These are phyloP conservation scores for Fundulus diaphanus DNA, from an alignment of 2,797 vertebrate species.

Conservation along the genomic window DNA sequence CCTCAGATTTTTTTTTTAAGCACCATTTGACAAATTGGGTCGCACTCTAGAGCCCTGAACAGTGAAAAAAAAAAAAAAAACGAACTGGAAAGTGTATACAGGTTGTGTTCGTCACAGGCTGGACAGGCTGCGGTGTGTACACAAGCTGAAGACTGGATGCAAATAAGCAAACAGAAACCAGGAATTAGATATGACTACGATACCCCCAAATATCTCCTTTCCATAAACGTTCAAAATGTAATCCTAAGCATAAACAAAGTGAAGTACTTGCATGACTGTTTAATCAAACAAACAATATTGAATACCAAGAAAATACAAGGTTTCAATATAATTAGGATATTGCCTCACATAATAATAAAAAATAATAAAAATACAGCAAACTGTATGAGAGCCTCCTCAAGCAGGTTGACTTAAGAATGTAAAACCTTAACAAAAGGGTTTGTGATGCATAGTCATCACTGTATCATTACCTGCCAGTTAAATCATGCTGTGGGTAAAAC, in stretches of 20 bases:
- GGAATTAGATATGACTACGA: neutral
- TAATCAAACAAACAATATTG: neutral
- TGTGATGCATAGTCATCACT: neutral
- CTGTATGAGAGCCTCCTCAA: no score
- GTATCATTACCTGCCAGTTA: neutral
- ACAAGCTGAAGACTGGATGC: neutral
- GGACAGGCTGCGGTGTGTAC: neutral
- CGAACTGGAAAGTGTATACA: neutral
- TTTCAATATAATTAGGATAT: neutral
- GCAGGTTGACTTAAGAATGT: neutral
- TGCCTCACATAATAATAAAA: neutral
- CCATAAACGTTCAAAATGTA: neutral
- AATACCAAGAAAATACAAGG: neutral
- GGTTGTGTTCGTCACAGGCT: neutral
- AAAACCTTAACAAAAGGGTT: neutral
- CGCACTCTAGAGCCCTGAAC: no score
- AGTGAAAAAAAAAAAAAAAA: neutral
- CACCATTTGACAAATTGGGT: no score
- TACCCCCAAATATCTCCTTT: neutral
- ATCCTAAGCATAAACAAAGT: neutral
- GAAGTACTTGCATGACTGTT: neutral
- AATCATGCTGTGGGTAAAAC: neutral
- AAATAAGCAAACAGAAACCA: neutral
- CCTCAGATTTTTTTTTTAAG: no score
- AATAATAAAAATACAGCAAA: neutral